A percentile compares a stretch with the other conserved stretches of the same genome.
Evolutionary conservation across 2,888 invertebrate species (phyloP).

Genomic region (Mesopsocus fuscifrons): DNA sequence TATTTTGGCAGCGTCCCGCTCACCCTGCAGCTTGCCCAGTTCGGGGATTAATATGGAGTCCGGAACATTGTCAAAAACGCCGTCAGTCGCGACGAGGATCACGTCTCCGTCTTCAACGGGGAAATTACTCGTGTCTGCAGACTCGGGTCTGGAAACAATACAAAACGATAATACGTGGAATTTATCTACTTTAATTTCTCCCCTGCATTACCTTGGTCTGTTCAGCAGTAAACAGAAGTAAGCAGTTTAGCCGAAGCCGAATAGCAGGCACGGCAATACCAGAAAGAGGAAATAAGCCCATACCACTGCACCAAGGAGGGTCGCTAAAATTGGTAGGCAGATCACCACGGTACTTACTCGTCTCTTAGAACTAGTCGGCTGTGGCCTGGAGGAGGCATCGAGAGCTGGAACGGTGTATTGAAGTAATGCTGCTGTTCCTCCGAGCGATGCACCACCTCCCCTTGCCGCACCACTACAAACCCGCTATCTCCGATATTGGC

Average conservation of each 20-base stretch:
- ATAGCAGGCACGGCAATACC: too few species aligned
- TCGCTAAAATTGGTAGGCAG: too few species aligned
- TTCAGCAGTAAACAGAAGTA: too few species aligned
- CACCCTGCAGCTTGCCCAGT: slow-evolving; percentile 52
- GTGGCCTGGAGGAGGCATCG: slow-evolving; percentile 80
- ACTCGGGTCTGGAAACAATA: slow-evolving; percentile 50
- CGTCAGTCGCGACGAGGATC: slow-evolving; percentile 90
- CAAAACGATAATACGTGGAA: neutral
- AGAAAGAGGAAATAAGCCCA: too few species aligned
- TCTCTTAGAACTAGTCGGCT: slow-evolving; percentile 77
- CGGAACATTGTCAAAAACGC: slow-evolving; percentile 95
- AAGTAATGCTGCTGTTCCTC: slow-evolving; percentile 98
- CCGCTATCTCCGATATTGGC: slow-evolving; percentile 99
- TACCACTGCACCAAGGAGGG: too few species aligned
- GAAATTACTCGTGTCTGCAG: slow-evolving; percentile 76
- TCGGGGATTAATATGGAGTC: slow-evolving; percentile 76
- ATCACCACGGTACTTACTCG: too few species aligned
- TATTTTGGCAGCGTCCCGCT: slow-evolving; percentile 50
- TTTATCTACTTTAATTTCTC: too few species aligned
- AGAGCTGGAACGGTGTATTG: slow-evolving; percentile 95
- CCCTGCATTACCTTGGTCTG: too few species aligned
- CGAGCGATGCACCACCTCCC: slow-evolving; percentile 76
- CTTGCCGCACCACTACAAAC: slow-evolving; percentile 77
- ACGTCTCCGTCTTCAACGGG: slow-evolving; percentile 84
- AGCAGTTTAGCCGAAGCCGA: too few species aligned